Evolutionary conservation across 2,888 invertebrate genomes (phyloP).

Genomic region (Rhaphigaster nebulosa): DNA sequence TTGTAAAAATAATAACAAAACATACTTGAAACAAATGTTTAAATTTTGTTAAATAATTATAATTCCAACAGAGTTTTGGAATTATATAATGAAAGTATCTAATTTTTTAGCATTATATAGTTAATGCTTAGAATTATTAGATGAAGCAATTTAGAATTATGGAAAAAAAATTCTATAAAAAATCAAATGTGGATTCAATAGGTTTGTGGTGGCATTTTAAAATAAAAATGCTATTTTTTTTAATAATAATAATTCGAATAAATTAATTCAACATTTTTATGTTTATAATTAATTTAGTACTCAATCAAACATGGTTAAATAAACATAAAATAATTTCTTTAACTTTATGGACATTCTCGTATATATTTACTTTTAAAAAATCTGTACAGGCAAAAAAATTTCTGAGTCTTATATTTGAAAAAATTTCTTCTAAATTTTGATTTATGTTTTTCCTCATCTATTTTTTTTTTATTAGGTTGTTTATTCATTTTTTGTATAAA

Average conservation of each 20-base stretch:
- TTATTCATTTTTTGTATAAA: constrained; percentile 3
- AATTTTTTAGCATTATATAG: too few relatives aligned
- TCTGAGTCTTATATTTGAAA: neutral
- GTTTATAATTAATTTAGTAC: neutral
- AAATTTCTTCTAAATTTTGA: neutral
- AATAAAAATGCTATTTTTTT: neutral
- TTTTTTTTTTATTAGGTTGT: neutral
- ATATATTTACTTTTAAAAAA: neutral
- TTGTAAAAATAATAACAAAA: neutral
- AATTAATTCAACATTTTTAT: neutral
- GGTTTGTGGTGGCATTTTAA: neutral
- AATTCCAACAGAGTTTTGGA: too few relatives aligned
- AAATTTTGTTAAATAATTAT: neutral
- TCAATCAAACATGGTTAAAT: neutral
- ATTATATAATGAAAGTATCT: too few relatives aligned
- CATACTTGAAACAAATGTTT: neutral
- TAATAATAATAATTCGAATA: neutral
- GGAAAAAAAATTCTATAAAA: neutral
- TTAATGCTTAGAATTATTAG: neutral
- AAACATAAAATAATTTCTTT: neutral
- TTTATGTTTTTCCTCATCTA: neutral
- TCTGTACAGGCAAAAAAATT: neutral
- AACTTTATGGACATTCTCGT: neutral
- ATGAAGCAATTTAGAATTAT: neutral
- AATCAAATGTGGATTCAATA: neutral